Evolutionary conservation across 2,888 invertebrate species (phyloP), one percentile per base, ranked within the genome.

Genomic region (Drosophila testacea): DNA sequence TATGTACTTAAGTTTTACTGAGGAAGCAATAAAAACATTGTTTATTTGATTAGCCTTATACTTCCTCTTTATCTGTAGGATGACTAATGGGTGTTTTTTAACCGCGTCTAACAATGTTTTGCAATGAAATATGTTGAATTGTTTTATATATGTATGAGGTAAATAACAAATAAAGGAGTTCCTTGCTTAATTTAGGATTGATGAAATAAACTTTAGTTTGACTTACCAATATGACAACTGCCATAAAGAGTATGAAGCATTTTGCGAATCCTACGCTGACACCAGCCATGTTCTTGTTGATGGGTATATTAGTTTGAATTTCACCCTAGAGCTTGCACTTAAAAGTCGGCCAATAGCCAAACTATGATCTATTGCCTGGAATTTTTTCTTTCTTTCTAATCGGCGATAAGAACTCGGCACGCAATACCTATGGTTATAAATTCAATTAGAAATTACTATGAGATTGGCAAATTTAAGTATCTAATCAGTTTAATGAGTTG

Each of bases 181-280:
- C 2, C 50, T 11, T 34, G 34, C 16, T 48, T 11, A 11, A 34
- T 10, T 10, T 42, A 4, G 6, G 11, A 27, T 44, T 27, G 6
- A 11, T 9, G 27, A 11, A 44, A 11, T 5, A 6, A 48, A 7
- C 22, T n/a, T 2, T 30, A 5, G n/a, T 13, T 11, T 0, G 6
- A 84, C 91, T 88, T 75, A 92, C 91, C 88, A 91, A 63, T 77
- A 91, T 90, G 11, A 91, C 88, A 59, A 90, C 42, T 9, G 91
- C 88, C 91, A 91, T 91, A 69, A 91, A 91, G 38, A 90, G 75
- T 63, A 92, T 91, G 66, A 91, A 92, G 63, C 91, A 91, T 74
- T 92, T 91, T 51, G 90, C 90, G 59, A 91, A 92, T 30, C 83
- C 90, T 59, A 85, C 81, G 71, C 90, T 90, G 30, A 91, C 82